A percentile compares a stretch with the other conserved stretches of the same genome.
Conservation (phyloP, 1,140 invertebrate genomes). For the Hermatobates lingyangjiaoensis region DNA sequence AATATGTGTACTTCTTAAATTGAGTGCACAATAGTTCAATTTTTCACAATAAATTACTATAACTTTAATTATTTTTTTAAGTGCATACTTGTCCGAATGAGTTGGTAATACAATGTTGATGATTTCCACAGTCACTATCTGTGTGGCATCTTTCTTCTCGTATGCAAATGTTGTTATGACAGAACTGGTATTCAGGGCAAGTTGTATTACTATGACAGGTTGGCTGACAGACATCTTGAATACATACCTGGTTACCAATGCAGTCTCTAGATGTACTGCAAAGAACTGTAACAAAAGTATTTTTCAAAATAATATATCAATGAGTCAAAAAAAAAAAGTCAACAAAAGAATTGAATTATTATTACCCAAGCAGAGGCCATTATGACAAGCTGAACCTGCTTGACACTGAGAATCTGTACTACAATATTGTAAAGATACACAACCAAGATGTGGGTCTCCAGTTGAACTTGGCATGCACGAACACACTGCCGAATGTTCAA, state of each 20-base stretch:
- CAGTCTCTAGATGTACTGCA: constrained; percentile 62
- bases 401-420: constrained; percentile 55
- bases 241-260: constrained; percentile 57
- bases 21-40: background rate
- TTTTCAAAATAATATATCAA: background rate
- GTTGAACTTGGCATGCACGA: constrained; percentile 60
- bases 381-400: constrained; percentile 55
- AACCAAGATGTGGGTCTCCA: constrained; percentile 67
- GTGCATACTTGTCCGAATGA: constrained; percentile 33
- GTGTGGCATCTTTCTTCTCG: constrained; percentile 52
- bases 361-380: constrained; percentile 56
- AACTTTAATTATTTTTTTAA: background rate
- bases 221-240: constrained; percentile 56
- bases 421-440: constrained; percentile 59
- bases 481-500: constrained; percentile 48
- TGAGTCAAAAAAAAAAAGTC: background rate
- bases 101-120: constrained; percentile 46
- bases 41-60: background rate
- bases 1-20: background rate
- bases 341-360: constrained; percentile 9
- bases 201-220: constrained; percentile 53
- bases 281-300: constrained; percentile 28
- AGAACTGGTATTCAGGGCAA: constrained; percentile 64
- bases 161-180: constrained; percentile 59
- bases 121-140: constrained; percentile 45